phyloP scores from a whole-genome alignment of 2,888 invertebrate genomes.

The Laspeyria flexula region DNA sequence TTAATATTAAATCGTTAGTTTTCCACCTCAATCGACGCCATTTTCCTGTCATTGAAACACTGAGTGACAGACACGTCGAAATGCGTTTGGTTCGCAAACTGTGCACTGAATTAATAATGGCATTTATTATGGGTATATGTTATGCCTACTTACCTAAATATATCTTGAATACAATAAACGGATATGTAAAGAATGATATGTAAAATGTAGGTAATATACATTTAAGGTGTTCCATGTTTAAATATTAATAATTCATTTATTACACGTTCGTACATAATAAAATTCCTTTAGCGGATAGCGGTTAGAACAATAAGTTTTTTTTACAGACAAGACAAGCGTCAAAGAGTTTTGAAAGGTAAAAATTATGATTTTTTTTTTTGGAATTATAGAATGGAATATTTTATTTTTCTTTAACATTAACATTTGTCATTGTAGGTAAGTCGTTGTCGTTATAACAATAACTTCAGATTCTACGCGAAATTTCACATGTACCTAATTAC shows the following conservation, averaged over 20 bases:
- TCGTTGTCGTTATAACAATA: too few species aligned
- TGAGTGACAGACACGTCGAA: conserved; percentile 63
- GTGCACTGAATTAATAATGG: conserved; percentile 63
- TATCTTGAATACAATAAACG: conserved; percentile 40
- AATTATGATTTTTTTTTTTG: too few species aligned
- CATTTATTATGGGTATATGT: conserved; percentile 53
- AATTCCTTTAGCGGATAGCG: conserved; percentile 1
- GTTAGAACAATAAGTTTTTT: background rate
- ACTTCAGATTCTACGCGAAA: too few species aligned
- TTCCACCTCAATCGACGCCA: conserved; percentile 66
- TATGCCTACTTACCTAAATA: conserved; percentile 56
- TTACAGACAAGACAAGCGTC: too few species aligned
- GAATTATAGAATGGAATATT: too few species aligned
- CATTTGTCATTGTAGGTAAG: too few species aligned
- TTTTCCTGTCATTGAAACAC: conserved; percentile 76
- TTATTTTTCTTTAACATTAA: too few species aligned
- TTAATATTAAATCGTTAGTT: conserved; percentile 70
- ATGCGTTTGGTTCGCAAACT: conserved; percentile 61
- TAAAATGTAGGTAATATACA: conserved; percentile 17
- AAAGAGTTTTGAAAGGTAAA: too few species aligned
- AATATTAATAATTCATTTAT: conserved; percentile 14
- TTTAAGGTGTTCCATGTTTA: conserved; percentile 14
- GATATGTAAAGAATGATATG: conserved; percentile 14
- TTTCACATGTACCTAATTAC: too few species aligned
- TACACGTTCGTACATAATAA: conserved; percentile 6